phyloP scores from a whole-genome alignment of 2,888 invertebrate genomes.

The Pseudeuparius sepicola region DNA sequence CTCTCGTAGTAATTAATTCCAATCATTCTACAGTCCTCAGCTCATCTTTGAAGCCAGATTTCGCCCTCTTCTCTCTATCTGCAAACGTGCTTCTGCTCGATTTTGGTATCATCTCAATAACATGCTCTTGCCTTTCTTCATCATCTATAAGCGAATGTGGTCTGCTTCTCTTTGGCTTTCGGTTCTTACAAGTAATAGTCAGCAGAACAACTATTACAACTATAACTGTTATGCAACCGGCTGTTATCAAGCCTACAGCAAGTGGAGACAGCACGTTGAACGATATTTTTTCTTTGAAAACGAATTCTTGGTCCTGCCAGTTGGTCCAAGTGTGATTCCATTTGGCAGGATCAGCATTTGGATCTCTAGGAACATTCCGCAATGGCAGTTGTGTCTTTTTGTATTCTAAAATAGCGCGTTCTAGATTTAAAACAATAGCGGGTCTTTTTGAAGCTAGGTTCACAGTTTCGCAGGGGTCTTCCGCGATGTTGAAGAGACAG shows the following conservation, averaged over 20 bases:
- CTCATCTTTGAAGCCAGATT: constrained; percentile 25
- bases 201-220: constrained; percentile 28
- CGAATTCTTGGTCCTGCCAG: constrained; percentile 48
- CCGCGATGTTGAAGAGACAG: constrained; percentile 42
- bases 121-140: constrained; percentile 22
- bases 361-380: constrained; percentile 39
- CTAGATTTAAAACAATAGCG: constrained; percentile 37
- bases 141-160: constrained; percentile 14
- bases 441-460: constrained; percentile 40
- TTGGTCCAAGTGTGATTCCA: constrained; percentile 49
- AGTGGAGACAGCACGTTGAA: constrained; percentile 30
- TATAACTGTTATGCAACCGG: constrained; percentile 30
- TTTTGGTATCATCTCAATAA: constrained; percentile 23
- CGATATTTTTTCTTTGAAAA: constrained; percentile 25
- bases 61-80: constrained; percentile 27
- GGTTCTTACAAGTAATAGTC: constrained; percentile 19
- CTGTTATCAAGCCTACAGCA: constrained; percentile 31
- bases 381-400: constrained; percentile 38
- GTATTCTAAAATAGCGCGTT: constrained; percentile 38
- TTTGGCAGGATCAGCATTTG: constrained; percentile 42
- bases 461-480: constrained; percentile 44
- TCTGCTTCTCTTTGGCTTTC: constrained; percentile 17
- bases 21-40: constrained; percentile 22
- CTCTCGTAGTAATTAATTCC: no score
- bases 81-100: constrained; percentile 24